phyloP scores from a whole-genome alignment of 1,140 invertebrate genomes.

The Melipona quadrifasciata region DNA sequence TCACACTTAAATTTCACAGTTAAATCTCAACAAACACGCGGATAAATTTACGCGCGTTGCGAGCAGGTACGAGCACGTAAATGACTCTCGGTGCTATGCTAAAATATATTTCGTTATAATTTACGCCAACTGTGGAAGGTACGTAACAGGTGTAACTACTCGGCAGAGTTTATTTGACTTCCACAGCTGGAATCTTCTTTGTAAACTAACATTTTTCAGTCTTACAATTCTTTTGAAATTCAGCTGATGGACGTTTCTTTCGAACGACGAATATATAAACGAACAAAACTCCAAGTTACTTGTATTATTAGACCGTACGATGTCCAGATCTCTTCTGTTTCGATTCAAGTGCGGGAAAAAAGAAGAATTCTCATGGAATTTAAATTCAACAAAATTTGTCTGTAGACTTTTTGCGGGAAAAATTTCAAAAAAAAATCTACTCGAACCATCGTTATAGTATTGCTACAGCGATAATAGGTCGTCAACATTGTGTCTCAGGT shows the following conservation, averaged over 20 bases:
- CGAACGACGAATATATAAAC: neutral
- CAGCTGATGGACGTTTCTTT: neutral
- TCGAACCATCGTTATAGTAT: too few species aligned
- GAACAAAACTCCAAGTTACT: neutral
- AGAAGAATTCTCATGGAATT: too few species aligned
- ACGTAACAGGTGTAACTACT: slow-evolving; percentile 36
- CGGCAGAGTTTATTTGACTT: slow-evolving; percentile 47
- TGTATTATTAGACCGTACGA: too few species aligned
- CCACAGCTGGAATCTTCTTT: slow-evolving; percentile 30
- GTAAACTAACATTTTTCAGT: slow-evolving; percentile 41
- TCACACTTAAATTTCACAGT: neutral
- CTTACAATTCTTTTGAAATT: slow-evolving; percentile 16
- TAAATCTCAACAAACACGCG: neutral
- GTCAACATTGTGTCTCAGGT: slow-evolving; percentile 65
- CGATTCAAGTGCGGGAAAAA: too few species aligned
- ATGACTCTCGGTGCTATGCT: neutral
- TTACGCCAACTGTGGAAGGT: slow-evolving; percentile 27
- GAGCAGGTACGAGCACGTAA: neutral
- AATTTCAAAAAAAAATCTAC: too few species aligned
- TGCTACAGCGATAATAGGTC: neutral
- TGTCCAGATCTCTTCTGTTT: too few species aligned
- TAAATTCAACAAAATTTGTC: too few species aligned
- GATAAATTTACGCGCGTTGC: neutral
- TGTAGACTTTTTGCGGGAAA: too few species aligned
- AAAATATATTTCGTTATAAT: slow-evolving; percentile 5